Conservation (phyloP, 2,888 invertebrate genomes). For the Lampropteryx suffumata region DNA sequence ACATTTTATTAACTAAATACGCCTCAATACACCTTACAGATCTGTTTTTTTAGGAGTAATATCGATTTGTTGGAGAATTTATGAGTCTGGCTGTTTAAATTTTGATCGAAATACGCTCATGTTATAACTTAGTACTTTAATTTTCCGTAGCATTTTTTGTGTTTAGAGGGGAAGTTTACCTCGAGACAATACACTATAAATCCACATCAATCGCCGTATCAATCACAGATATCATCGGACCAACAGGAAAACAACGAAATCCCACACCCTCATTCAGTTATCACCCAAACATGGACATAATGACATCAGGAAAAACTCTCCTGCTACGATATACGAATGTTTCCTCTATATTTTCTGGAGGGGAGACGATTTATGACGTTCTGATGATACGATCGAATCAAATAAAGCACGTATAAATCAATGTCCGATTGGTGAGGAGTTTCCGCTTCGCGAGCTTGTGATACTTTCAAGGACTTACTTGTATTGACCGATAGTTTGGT, state of each 20-base stretch:
- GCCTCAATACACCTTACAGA: background rate
- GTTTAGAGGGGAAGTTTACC: no score
- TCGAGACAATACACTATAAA: constrained; percentile 3
- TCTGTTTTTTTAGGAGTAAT: no score
- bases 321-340: background rate
- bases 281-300: constrained; percentile 71
- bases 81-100: no score
- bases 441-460: constrained; percentile 19
- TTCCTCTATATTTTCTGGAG: constrained; percentile 32
- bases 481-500: constrained; percentile 3
- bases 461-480: constrained; percentile 15
- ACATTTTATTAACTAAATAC: background rate
- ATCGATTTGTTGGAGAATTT: no score
- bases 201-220: constrained; percentile 24
- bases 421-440: constrained; percentile 64
- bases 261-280: constrained; percentile 63
- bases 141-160: no score
- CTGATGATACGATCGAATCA: constrained; percentile 82
- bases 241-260: constrained; percentile 37
- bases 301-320: constrained; percentile 70
- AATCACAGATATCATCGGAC: constrained; percentile 31
- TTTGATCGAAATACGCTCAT: no score
- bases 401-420: constrained; percentile 79
- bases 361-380: constrained; percentile 74
- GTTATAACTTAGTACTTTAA: no score